Evolutionary conservation across 2,113 vertebrate species (phyloP).

Genomic region (Neolamprologus longior): DNA sequence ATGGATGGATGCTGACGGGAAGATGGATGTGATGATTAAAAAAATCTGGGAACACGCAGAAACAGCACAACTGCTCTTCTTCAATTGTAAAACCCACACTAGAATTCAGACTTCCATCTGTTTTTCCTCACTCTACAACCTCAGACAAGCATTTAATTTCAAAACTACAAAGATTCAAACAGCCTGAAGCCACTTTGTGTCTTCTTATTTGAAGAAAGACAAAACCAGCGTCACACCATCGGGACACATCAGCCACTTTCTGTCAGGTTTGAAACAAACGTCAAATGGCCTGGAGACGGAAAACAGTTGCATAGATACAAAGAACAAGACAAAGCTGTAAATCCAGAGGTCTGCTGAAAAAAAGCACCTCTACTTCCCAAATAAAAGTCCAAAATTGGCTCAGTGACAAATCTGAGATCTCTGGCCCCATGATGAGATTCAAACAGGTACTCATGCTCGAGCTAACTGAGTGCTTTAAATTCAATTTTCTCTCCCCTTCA

Average conservation of each 20-base stretch:
- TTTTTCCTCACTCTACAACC: background rate
- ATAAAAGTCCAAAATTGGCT: background rate
- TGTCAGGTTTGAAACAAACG: background rate
- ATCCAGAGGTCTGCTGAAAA: background rate
- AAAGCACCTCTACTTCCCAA: background rate
- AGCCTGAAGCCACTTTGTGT: background rate
- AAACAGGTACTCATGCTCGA: background rate
- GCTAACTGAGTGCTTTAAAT: background rate
- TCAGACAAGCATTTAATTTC: background rate
- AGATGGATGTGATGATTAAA: background rate
- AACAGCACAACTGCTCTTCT: background rate
- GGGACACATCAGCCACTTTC: background rate
- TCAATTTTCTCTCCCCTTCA: background rate
- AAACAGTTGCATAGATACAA: background rate
- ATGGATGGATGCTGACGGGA: slow-evolving; percentile 8
- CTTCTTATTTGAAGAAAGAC: background rate
- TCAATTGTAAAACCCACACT: background rate
- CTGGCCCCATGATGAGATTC: background rate
- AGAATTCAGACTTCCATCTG: background rate
- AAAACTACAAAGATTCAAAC: background rate
- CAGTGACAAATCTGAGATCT: background rate
- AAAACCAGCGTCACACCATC: background rate
- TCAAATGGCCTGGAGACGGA: background rate
- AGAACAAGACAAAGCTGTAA: background rate
- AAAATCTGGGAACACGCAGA: background rate